Evolutionary conservation across 2,888 invertebrate species (phyloP).

Genomic region (Microctonus aethiopoides): DNA sequence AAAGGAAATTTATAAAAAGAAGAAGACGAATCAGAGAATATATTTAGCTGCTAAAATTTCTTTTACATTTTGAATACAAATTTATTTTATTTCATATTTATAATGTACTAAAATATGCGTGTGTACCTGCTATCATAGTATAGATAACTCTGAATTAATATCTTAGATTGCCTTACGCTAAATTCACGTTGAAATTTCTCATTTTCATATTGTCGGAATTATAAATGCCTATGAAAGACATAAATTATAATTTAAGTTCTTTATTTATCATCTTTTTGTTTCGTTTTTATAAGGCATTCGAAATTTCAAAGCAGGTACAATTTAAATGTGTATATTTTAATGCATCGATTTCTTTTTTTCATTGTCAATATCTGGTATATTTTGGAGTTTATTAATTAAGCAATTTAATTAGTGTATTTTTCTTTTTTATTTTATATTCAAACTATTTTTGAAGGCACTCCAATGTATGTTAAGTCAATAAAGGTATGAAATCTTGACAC

Average conservation of each 20-base stretch:
- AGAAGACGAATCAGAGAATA: conserved; percentile 14
- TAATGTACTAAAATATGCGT: not conserved
- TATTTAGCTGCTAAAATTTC: conserved; percentile 21
- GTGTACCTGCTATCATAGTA: not conserved
- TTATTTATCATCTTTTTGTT: not conserved
- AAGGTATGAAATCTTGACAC: not conserved
- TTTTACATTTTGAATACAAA: not conserved
- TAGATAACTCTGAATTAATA: not conserved
- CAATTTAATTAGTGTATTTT: no score
- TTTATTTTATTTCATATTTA: not conserved
- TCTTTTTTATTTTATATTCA: not conserved
- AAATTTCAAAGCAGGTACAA: conserved; percentile 23
- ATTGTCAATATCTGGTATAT: not conserved
- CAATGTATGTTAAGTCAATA: not conserved
- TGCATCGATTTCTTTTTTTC: not conserved
- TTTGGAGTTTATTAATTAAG: not conserved
- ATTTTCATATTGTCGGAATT: conserved; percentile 28
- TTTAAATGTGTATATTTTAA: conserved; percentile 4
- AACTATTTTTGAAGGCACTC: conserved; percentile 23
- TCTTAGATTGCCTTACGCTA: not conserved
- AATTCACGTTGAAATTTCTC: not conserved
- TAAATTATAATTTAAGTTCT: conserved; percentile 17
- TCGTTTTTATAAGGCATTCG: not conserved
- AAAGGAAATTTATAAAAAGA: not conserved
- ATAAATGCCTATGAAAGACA: conserved; percentile 30